Base-by-base conservation (phyloP, 2,888 invertebrate genomes). In the Habroteleia sp. region DNA sequence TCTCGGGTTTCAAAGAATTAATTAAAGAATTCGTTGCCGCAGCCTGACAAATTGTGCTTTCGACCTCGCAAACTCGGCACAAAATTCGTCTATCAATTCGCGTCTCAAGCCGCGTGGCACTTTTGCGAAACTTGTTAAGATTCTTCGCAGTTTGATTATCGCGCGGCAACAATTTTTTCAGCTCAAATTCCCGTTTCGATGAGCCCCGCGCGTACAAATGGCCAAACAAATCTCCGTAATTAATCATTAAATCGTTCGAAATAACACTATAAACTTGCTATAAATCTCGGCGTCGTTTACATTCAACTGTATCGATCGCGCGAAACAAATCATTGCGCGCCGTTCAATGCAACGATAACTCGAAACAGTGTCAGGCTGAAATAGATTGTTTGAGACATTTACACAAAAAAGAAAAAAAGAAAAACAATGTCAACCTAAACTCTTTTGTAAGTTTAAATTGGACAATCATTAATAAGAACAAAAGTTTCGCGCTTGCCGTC, bases 381-480 rank as follows among this genome's bases (percentile, higher is more conserved):
- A 58, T 50, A 68, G 50, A 68, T 68, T 68, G 68, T 50, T 60
- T 50, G 58, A 50, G 50, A 14, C 58, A 35, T 46, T 60, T 54
- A 50, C 46, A 68, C 68, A 56, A 68, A 68, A n/a, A n/a, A n/a
- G n/a, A n/a, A n/a, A n/a, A n/a, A n/a, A n/a, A n/a, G n/a, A n/a
- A n/a, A n/a, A n/a, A n/a, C n/a, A n/a, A 58, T 68, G 58, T 58
- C 58, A 58, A 56, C 58, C 41, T 58, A 58, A 58, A 68, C 58
- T 68, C 68, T 68, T 68, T 48, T 68, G 68, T 68, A 68, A 68
- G 41, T 68, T 58, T 56, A 58, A 68, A 68, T 58, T 68, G 68
- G 33, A 60, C 48, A 31, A 46, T 33, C 62, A 54, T 62, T 62
- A 62, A 71, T 54, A 71, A 71, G 44, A 54, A 54, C 17, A 39